Base-by-base conservation (phyloP, 2,888 invertebrate species). In the Hirtodrosophila duncani region DNA sequence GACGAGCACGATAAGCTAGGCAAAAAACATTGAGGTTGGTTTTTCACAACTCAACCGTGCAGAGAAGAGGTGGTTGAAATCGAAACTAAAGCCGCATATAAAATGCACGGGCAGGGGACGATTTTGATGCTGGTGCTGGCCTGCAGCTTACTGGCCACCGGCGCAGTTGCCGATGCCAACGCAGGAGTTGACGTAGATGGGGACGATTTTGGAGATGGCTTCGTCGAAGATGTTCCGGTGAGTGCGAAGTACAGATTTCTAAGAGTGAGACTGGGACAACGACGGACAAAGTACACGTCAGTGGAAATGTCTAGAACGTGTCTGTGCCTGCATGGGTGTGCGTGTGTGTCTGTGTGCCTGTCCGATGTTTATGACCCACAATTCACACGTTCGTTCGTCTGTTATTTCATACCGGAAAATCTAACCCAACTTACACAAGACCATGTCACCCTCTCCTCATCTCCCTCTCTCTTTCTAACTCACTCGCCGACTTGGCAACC, bases 171-270 rank as follows among this genome's bases (percentile, higher is more conserved):
- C 23, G 65, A 51, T 43, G 50, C 57, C 14, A 52, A 49, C 8
- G 60, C 56, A 2, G 50, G 61, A 17, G 34, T 55, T 14, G 72
- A 67, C 9, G 67, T 55, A 14, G 72, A 67, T 10, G 67, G 63
- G n/a, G 78, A 80, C 20, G 82, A 78, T 36, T 80, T 79, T 27
- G 79, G 79, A 24, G 84, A 84, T 41, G 84, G 80, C n/a, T 27
- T 68, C 20, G 83, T 84, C 14, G 83, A 83, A 59, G 82, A 83
- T 63, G 67, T 83, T 13, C 79, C 75, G 72, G 83, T 84, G 51
- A 84, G 80, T 18, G 10, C 10, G 10, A 9, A 21, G 20, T 9
- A 27, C 9, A 36, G 17, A 14, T 6, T 9, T 17, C 8, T 14
- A 8, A 11, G 3, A 10, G 14, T 17, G 6, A 4, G n/a, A 18